Percentiles rank a stretch among this genome's conserved stretches.
Conservation (phyloP, 2,888 invertebrate species). For the Scaptomyza polygonia region DNA sequence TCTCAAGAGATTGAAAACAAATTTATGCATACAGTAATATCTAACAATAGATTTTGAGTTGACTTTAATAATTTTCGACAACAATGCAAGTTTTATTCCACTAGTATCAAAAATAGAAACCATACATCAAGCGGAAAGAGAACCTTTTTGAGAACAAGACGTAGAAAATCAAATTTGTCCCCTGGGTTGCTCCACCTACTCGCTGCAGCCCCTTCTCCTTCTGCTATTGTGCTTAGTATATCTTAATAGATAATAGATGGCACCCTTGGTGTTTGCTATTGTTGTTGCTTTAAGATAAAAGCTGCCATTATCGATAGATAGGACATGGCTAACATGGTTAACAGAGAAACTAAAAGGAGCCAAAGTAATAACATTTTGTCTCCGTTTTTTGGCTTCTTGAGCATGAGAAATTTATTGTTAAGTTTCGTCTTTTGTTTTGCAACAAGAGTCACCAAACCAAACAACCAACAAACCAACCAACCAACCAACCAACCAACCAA, state of each 20-base stretch:
- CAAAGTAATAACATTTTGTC: slow-evolving; percentile 16
- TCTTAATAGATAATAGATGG: slow-evolving; percentile 27
- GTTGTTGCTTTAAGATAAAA: slow-evolving; percentile 13
- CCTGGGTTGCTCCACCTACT: slow-evolving; percentile 5
- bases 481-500: neutral
- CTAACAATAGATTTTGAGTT: neutral
- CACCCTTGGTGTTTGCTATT: slow-evolving; percentile 6
- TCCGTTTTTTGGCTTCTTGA: slow-evolving; percentile 6
- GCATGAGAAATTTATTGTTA: slow-evolving; percentile 32
- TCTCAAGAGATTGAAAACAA: neutral
- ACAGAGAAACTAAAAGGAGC: slow-evolving; percentile 8
- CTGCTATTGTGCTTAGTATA: slow-evolving; percentile 1
- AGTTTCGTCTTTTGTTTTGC: slow-evolving; percentile 25
- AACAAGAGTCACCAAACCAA: neutral
- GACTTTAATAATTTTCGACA: slow-evolving; percentile 8
- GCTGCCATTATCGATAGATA: slow-evolving; percentile 33
- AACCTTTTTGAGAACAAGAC: slow-evolving; percentile 8
- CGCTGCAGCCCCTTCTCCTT: neutral
- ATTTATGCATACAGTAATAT: neutral
- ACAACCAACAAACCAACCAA: too few species aligned
- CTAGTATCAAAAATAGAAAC: neutral
- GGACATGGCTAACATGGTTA: slow-evolving; percentile 14
- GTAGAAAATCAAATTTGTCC: slow-evolving; percentile 29
- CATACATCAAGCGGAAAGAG: slow-evolving; percentile 5
- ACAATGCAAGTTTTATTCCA: neutral